Evolutionary conservation across 1,140 invertebrate genomes (phyloP).

Genomic region (Parasteatoda tepidariorum): DNA sequence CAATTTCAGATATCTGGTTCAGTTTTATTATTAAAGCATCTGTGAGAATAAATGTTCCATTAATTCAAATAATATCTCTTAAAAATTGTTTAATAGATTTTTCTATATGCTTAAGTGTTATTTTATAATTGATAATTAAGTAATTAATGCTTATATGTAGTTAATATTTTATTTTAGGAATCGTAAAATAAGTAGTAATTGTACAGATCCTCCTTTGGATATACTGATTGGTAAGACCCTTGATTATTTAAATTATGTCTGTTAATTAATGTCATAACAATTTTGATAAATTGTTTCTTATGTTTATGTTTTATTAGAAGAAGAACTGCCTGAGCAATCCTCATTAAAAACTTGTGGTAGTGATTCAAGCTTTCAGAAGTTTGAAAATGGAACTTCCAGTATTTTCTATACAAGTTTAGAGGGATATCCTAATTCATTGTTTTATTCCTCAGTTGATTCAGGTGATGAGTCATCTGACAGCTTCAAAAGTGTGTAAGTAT

Average conservation of each 20-base stretch:
- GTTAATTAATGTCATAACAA: not conserved
- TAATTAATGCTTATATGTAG: not conserved
- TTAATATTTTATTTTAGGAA: not conserved
- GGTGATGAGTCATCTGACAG: constrained; percentile 28
- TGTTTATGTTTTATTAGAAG: not conserved
- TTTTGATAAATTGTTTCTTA: not conserved
- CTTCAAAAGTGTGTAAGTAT: constrained; percentile 45
- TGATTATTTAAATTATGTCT: not conserved
- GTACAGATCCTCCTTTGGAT: constrained; percentile 19
- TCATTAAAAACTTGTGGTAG: not conserved
- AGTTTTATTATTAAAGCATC: too few species aligned
- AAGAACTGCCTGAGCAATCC: not conserved
- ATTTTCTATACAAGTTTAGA: constrained; percentile 30
- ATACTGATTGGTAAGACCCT: constrained; percentile 11
- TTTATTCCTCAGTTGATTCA: constrained; percentile 28
- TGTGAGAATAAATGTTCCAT: too few species aligned
- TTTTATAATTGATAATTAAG: too few species aligned
- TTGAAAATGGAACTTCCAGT: constrained; percentile 13
- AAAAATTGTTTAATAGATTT: too few species aligned
- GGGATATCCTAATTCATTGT: constrained; percentile 1
- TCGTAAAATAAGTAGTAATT: constrained; percentile 26
- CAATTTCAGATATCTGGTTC: too few species aligned
- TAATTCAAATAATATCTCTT: too few species aligned
- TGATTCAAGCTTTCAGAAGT: not conserved
- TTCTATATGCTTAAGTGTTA: too few species aligned